Conservation (phyloP, 2,888 invertebrate species). For the Ichneumoninae sp. region DNA sequence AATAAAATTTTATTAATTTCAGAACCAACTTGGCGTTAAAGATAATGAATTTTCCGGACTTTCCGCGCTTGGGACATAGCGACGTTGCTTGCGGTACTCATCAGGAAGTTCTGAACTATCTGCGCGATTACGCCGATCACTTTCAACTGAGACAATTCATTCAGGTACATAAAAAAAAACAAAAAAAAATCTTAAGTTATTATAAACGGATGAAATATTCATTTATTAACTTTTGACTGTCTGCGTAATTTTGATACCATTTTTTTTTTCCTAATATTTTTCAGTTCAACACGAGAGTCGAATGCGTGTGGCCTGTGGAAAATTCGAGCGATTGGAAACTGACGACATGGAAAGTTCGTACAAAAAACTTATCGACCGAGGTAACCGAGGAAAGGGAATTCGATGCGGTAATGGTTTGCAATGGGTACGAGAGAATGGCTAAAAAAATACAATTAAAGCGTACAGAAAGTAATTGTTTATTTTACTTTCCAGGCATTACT, state of each 20-base stretch:
- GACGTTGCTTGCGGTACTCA: slow-evolving; percentile 89
- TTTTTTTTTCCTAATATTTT: slow-evolving; percentile 58
- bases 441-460: not conserved
- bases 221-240: not conserved
- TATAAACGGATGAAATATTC: not conserved
- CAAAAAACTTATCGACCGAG: slow-evolving; percentile 84
- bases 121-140: slow-evolving; percentile 88
- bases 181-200: not conserved
- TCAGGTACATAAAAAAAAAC: slow-evolving; percentile 85
- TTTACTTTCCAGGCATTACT: slow-evolving; percentile 84
- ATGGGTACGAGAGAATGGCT: slow-evolving; percentile 85
- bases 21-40: slow-evolving; percentile 93
- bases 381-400: slow-evolving; percentile 85
- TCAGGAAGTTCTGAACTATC: slow-evolving; percentile 88
- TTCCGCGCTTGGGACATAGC: slow-evolving; percentile 86
- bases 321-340: slow-evolving; percentile 61
- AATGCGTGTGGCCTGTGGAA: slow-evolving; percentile 82
- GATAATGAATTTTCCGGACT: slow-evolving; percentile 92
- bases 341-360: slow-evolving; percentile 85
- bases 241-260: not conserved
- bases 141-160: slow-evolving; percentile 88
- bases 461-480: not conserved
- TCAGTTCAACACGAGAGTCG: slow-evolving; percentile 86
- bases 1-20: slow-evolving; percentile 53
- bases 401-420: slow-evolving; percentile 89